A percentile compares a stretch with the other conserved stretches of the same genome.
These are phyloP conservation scores for Anoplius nigerrimus DNA, from an alignment of 2,888 invertebrate species.

Conservation along the genomic window DNA sequence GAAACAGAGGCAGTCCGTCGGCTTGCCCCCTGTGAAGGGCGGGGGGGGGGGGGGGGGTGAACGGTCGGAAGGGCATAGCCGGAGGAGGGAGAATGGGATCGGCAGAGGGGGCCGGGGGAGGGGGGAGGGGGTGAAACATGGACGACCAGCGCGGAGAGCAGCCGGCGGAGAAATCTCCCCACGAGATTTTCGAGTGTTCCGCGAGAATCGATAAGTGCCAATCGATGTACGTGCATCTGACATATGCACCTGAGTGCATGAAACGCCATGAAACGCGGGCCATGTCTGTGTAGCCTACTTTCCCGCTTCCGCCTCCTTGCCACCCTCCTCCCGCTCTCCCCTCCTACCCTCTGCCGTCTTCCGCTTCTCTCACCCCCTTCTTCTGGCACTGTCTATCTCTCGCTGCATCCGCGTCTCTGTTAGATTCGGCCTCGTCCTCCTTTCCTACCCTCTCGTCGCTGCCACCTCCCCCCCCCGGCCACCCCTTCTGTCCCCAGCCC, in stretches of 20 bases:
- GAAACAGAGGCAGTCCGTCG: not conserved
- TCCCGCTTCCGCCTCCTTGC: constrained; percentile 1
- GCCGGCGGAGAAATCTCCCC: constrained; percentile 22
- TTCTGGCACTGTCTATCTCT: no score
- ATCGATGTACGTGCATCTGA: constrained; percentile 44
- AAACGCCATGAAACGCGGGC: constrained; percentile 14
- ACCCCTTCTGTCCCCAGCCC: no score
- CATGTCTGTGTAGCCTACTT: constrained; percentile 14
- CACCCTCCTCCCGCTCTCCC: no score
- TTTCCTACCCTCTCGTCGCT: no score
- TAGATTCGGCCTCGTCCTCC: no score
- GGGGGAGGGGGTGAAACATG: not conserved
- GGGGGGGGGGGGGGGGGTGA: no score
- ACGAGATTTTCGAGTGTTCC: constrained; percentile 24
- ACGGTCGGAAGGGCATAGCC: no score
- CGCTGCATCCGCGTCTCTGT: no score
- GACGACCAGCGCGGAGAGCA: not conserved
- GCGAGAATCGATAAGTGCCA: constrained; percentile 42
- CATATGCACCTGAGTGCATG: constrained; percentile 35
- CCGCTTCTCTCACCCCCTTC: no score
- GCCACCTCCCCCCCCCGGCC: no score
- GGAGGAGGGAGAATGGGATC: not conserved
- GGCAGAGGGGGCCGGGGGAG: not conserved
- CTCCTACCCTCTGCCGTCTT: no score
- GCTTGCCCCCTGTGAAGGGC: no score